phyloP scores from a whole-genome alignment of 2,113 vertebrate genomes.

The Bettongia penicillata region DNA sequence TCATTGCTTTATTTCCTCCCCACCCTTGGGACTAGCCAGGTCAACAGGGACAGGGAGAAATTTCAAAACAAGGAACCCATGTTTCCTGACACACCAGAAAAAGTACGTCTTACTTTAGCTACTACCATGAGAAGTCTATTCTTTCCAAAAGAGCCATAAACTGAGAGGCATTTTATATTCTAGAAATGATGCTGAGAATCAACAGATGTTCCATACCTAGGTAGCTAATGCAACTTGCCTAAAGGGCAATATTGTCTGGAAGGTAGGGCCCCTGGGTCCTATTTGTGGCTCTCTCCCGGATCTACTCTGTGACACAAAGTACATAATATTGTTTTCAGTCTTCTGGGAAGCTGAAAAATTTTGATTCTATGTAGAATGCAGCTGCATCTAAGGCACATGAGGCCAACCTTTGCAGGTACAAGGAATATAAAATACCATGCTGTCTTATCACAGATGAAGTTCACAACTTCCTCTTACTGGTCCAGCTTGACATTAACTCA shows the following conservation, averaged over 20 bases:
- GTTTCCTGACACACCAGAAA: background rate
- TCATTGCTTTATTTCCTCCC: constrained; percentile 34
- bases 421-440: constrained; percentile 42
- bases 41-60: constrained; percentile 17
- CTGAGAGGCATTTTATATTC: constrained; percentile 13
- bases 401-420: constrained; percentile 12
- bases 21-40: constrained; percentile 13
- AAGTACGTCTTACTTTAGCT: background rate
- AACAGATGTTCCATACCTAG: constrained; percentile 10
- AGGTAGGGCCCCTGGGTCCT: constrained; percentile 4
- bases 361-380: background rate
- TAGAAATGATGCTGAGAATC: background rate
- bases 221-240: background rate
- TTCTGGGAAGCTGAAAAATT: background rate
- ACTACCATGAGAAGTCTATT: background rate
- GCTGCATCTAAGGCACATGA: constrained; percentile 43
- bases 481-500: constrained; percentile 42
- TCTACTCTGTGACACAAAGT: background rate
- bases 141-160: constrained; percentile 23
- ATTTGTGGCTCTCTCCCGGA: background rate
- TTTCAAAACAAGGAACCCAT: constrained; percentile 36
- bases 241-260: background rate
- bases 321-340: background rate
- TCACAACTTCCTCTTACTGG: constrained; percentile 39
- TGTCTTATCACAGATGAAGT: constrained; percentile 39